Percentiles rank a stretch among this genome's conserved stretches.
These are phyloP conservation scores for Aythya baeri DNA, from an alignment of 2,113 vertebrate species.

Conservation along the genomic window DNA sequence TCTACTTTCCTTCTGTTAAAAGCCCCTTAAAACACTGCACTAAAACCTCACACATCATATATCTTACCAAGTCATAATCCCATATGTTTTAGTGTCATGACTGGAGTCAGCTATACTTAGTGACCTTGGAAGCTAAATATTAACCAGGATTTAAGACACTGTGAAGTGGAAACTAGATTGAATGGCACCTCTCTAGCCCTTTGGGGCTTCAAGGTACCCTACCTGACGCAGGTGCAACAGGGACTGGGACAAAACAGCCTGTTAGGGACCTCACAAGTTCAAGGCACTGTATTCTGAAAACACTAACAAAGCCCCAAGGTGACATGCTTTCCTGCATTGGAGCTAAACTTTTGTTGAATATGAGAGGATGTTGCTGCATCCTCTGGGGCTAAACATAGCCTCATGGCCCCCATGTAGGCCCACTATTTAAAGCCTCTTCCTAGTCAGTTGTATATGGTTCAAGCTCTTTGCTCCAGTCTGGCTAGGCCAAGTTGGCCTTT, in stretches of 20 bases:
- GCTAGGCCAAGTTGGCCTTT: background rate
- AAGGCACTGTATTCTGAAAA: background rate
- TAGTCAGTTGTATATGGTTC: background rate
- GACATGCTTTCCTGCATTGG: background rate
- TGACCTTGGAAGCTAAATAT: background rate
- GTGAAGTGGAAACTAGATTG: background rate
- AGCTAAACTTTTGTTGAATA: too few species aligned
- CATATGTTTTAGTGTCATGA: background rate
- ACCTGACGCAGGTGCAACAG: background rate
- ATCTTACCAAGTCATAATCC: background rate
- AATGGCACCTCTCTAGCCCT: background rate
- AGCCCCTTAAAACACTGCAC: background rate
- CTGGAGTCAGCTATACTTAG: background rate
- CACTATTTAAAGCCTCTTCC: background rate
- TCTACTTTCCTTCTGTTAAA: background rate
- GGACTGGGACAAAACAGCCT: background rate
- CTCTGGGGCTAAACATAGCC: background rate
- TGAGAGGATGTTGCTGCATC: background rate
- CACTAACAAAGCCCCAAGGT: background rate
- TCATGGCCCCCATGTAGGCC: too few species aligned
- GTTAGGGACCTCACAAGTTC: background rate
- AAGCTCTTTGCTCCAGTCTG: background rate
- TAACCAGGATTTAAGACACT: background rate
- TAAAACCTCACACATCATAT: background rate
- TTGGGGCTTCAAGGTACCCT: background rate